Percentiles rank a stretch among this genome's conserved stretches.
Evolutionary conservation across 2,113 vertebrate species (phyloP).

Genomic region (Pongo abelii): DNA sequence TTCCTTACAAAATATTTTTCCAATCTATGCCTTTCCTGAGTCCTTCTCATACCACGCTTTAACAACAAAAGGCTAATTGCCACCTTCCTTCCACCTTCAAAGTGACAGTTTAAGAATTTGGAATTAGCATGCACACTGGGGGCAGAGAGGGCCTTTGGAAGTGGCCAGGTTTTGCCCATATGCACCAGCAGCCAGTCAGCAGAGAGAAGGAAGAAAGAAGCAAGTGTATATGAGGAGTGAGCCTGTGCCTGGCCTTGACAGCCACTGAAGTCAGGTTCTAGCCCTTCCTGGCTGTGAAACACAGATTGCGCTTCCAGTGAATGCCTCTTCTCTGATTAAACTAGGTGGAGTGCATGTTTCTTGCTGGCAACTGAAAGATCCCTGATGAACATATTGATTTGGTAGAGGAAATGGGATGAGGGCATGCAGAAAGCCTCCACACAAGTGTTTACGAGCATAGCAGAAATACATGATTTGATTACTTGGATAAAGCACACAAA

Average conservation of each 20-base stretch:
- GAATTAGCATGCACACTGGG: background rate
- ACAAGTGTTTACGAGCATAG: rapidly evolving
- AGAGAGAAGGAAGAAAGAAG: background rate
- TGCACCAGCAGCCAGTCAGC: background rate
- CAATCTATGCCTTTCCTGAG: background rate
- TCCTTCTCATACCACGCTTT: background rate
- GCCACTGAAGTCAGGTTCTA: background rate
- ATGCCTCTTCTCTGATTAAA: background rate
- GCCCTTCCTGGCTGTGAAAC: background rate
- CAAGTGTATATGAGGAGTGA: background rate
- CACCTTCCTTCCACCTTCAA: background rate
- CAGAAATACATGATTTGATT: background rate
- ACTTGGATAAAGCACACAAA: background rate
- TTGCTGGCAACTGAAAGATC: background rate
- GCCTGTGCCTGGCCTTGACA: too few relatives aligned
- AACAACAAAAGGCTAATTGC: background rate
- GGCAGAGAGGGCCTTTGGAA: background rate
- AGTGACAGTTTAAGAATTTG: background rate
- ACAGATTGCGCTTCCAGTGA: background rate
- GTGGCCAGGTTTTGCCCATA: background rate
- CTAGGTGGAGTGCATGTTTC: background rate
- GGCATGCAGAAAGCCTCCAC: background rate
- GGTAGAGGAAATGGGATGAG: background rate
- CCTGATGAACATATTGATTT: background rate
- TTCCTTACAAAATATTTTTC: slow-evolving; percentile 8